Base-by-base conservation (phyloP, 2,888 invertebrate genomes). In the Sabatieria punctata region DNA sequence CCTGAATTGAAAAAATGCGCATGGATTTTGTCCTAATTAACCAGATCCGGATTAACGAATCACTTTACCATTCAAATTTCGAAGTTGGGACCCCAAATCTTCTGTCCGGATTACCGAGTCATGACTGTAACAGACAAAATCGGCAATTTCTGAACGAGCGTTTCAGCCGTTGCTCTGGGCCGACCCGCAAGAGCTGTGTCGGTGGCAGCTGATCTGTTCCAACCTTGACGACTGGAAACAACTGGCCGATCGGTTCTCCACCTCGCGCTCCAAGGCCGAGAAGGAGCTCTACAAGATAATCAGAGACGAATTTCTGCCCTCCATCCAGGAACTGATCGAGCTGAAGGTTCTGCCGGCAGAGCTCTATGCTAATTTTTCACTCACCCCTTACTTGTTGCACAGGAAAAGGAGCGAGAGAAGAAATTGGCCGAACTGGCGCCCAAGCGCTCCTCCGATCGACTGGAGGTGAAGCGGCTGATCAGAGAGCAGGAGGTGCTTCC, bases 211-310 rank as follows among this genome's bases (percentile, higher is more conserved):
- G 57, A 80, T 86, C 52, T 89, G 89, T 66, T 83, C 81, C 62
- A 84, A 85, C 23, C 80, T 85, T 67, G 82, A 84, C 57, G 88
- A 89, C 66, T 91, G 89, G 89, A 77, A 79, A n/a, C n/a, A 6
- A 19, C 37, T 6, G 8, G 6, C 37, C n/a, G 8, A 11, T 15
- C 37, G 6, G 4, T 4, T 11, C n/a, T 36, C 37, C 37, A 36
- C 13, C n/a, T 6, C 4, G n/a, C 37, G 37, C 4, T 30, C 30
- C 15, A 30, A 30, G 30, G 30, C 30, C n/a, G n/a, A n/a, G n/a
- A n/a, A n/a, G n/a, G n/a, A n/a, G n/a, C n/a, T n/a, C n/a, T n/a
- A n/a, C n/a, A n/a, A n/a, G n/a, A n/a, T n/a, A n/a, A 15, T 43
- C 23, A 4, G 19, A 50, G 80, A 84, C 64, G 85, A 88, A 70